phyloP scores from a whole-genome alignment of 2,113 vertebrate genomes.

The Collichthys lucidus region DNA sequence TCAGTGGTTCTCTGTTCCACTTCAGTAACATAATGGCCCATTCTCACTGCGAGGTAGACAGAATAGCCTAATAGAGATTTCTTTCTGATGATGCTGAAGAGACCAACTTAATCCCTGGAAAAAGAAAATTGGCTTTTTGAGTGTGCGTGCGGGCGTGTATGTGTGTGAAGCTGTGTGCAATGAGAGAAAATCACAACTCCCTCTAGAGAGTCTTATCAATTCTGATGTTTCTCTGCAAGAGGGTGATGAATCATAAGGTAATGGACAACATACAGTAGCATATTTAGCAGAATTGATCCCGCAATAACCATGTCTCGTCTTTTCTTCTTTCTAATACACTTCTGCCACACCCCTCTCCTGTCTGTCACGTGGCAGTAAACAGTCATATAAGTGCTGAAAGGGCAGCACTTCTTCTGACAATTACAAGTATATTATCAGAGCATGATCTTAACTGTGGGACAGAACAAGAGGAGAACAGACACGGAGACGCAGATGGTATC shows the following conservation, averaged over 20 bases:
- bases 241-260: conserved; percentile 38
- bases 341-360: neutral
- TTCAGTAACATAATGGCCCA: conserved; percentile 60
- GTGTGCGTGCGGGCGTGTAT: conserved; percentile 7
- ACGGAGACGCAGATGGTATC: conserved; percentile 56
- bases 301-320: neutral
- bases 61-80: conserved; percentile 65
- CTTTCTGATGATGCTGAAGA: conserved; percentile 66
- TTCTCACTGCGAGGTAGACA: conserved; percentile 50
- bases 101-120: conserved; percentile 62
- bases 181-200: neutral
- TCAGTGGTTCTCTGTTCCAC: conserved; percentile 64
- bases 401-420: conserved; percentile 48
- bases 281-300: conserved; percentile 24
- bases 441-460: conserved; percentile 60
- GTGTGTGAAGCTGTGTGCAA: conserved; percentile 12
- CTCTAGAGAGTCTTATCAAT: conserved; percentile 13
- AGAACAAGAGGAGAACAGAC: conserved; percentile 46
- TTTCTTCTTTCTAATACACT: neutral
- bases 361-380: conserved; percentile 9
- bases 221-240: conserved; percentile 20
- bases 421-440: conserved; percentile 68
- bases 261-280: conserved; percentile 16
- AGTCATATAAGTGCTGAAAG: conserved; percentile 28
- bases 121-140: conserved; percentile 57